These are phyloP conservation scores for Penaeus indicus DNA, from an alignment of 1,140 invertebrate genomes.

Conservation along the genomic window DNA sequence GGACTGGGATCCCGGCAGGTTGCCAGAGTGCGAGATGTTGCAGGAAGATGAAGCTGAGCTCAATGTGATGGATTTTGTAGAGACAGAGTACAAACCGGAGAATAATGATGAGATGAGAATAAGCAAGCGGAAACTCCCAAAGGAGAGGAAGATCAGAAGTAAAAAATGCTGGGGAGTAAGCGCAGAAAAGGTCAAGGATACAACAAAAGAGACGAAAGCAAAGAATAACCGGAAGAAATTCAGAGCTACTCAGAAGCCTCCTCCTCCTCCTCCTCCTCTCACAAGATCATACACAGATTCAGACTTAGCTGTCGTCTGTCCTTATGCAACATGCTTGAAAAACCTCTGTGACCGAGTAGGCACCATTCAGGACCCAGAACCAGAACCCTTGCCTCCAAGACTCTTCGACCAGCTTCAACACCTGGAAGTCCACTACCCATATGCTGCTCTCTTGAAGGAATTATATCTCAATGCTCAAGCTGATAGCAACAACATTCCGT, in stretches of 20 bases:
- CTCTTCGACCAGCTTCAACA: slow-evolving; percentile 42
- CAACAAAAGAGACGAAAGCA: neutral
- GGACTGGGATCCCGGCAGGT: neutral
- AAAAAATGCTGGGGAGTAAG: neutral
- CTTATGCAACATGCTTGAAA: slow-evolving; percentile 48
- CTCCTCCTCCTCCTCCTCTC: too few relatives aligned
- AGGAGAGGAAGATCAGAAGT: neutral
- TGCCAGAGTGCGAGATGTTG: slow-evolving; percentile 7
- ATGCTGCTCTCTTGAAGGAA: slow-evolving; percentile 46
- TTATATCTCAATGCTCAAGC: slow-evolving; percentile 39
- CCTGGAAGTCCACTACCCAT: slow-evolving; percentile 38
- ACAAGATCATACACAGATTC: too few relatives aligned
- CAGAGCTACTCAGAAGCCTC: neutral
- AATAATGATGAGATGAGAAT: slow-evolving; percentile 11
- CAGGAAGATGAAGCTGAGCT: slow-evolving; percentile 42
- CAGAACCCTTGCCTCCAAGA: slow-evolving; percentile 19
- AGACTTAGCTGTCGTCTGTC: slow-evolving; percentile 26
- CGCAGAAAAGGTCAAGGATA: too few relatives aligned
- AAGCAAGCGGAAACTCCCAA: neutral
- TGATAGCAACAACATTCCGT: slow-evolving; percentile 7
- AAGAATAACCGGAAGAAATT: slow-evolving; percentile 25
- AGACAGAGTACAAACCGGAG: slow-evolving; percentile 52
- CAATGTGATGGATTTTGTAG: slow-evolving; percentile 59
- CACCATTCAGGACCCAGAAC: neutral
- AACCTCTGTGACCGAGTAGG: slow-evolving; percentile 48